These are phyloP conservation scores for Lagria hirta DNA, from an alignment of 2,888 invertebrate species.

Conservation along the genomic window DNA sequence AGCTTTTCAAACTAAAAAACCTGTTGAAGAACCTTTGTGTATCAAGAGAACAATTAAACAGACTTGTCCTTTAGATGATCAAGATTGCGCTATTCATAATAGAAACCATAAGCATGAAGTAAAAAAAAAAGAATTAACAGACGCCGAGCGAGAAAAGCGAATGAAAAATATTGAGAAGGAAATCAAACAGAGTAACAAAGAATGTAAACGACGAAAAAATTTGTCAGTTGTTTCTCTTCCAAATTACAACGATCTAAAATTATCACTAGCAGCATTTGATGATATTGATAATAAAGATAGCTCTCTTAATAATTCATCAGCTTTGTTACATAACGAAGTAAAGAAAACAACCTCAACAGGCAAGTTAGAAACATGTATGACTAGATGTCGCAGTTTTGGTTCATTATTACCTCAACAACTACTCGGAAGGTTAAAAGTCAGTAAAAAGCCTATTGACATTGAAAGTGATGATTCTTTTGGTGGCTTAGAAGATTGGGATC, in stretches of 20 bases:
- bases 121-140: constrained; percentile 10
- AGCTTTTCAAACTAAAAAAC: constrained; percentile 42
- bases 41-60: constrained; percentile 51
- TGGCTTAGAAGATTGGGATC: constrained; percentile 57
- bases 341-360: constrained; percentile 49
- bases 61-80: constrained; percentile 49
- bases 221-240: constrained; percentile 58
- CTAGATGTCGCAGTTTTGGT: constrained; percentile 55
- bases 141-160: constrained; percentile 17
- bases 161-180: constrained; percentile 26
- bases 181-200: constrained; percentile 37
- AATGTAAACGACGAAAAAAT: constrained; percentile 52
- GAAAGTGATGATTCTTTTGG: constrained; percentile 57
- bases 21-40: constrained; percentile 46
- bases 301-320: constrained; percentile 39
- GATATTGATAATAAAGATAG: constrained; percentile 38
- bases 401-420: constrained; percentile 54
- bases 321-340: constrained; percentile 44
- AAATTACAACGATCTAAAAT: constrained; percentile 57
- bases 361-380: constrained; percentile 54
- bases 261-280: constrained; percentile 45
- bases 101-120: constrained; percentile 20
- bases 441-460: constrained; percentile 47
- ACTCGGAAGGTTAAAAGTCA: constrained; percentile 48
- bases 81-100: constrained; percentile 43